A percentile compares a stretch with the other conserved stretches of the same genome.
phyloP scores from a whole-genome alignment of 1,140 invertebrate species.

The Caenorhabditis briggsae region DNA sequence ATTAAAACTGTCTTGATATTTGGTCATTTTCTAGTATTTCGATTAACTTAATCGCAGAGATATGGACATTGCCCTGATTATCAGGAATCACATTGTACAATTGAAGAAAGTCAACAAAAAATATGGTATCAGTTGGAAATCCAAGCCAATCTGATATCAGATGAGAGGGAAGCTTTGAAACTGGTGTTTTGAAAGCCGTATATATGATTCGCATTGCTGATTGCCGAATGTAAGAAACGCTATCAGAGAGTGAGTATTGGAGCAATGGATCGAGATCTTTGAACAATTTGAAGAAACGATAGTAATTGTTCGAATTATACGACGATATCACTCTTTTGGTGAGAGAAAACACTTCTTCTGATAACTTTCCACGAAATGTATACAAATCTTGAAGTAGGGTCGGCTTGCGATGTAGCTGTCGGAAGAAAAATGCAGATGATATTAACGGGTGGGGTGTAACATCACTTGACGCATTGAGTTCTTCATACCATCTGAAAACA shows the following conservation, averaged over 20 bases:
- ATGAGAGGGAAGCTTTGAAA: neutral
- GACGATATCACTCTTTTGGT: neutral
- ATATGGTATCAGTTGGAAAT: neutral
- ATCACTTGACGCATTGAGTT: neutral
- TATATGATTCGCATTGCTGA: constrained; percentile 20
- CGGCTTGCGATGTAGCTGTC: neutral
- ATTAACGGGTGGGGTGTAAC: neutral
- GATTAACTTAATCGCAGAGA: neutral
- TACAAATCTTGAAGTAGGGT: neutral
- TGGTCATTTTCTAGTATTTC: neutral
- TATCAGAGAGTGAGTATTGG: neutral
- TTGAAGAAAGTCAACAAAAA: neutral
- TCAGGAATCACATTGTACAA: neutral
- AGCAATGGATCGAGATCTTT: constrained; percentile 20
- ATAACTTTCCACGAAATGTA: neutral
- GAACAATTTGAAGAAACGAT: neutral
- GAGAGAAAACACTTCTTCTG: neutral
- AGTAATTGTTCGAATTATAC: neutral
- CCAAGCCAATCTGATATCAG: neutral
- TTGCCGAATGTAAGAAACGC: neutral
- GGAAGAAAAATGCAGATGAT: neutral
- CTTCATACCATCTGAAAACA: constrained; percentile 29
- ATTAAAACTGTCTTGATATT: neutral
- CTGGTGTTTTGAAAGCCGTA: neutral
- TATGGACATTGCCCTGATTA: neutral